Evolutionary conservation across 2,797 vertebrate genomes (phyloP).

Genomic region (Takifugu ocellatus): DNA sequence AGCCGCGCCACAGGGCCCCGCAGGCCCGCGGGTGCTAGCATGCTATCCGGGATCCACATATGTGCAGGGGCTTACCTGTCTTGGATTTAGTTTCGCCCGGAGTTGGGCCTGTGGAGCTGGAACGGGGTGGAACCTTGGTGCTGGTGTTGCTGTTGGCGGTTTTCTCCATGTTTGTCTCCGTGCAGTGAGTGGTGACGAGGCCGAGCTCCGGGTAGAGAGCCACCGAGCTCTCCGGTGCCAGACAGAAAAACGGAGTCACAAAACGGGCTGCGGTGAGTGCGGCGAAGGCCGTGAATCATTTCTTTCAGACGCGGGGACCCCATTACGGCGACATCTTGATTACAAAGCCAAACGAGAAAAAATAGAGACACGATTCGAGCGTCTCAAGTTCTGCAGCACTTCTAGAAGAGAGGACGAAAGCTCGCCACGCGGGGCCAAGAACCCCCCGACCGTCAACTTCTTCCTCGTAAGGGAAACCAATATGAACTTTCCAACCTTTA

Average conservation of each 20-base stretch:
- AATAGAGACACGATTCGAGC: constrained; percentile 77
- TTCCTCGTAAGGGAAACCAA: constrained; percentile 50
- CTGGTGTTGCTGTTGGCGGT: constrained; percentile 77
- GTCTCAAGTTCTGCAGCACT: constrained; percentile 66
- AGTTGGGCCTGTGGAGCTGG: constrained; percentile 85
- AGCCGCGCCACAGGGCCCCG: constrained; percentile 51
- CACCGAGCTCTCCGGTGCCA: constrained; percentile 73
- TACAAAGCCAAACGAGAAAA: constrained; percentile 65
- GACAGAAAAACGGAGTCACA: constrained; percentile 62
- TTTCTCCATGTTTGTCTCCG: constrained; percentile 79
- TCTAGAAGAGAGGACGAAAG: constrained; percentile 51
- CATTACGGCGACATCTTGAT: constrained; percentile 98
- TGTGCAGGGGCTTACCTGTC: constrained; percentile 75
- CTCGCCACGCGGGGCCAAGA: constrained; percentile 73
- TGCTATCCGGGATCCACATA: not conserved
- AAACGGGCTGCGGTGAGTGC: constrained; percentile 74
- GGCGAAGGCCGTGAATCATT: constrained; percentile 89
- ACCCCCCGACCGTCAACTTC: constrained; percentile 42
- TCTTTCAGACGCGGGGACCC: constrained; percentile 86
- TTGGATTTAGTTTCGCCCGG: constrained; percentile 92
- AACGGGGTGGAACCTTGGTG: constrained; percentile 88
- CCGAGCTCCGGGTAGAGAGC: constrained; percentile 81
- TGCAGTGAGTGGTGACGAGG: constrained; percentile 66
- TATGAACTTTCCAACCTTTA: constrained; percentile 55
- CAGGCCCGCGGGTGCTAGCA: constrained; percentile 22